phyloP scores from a whole-genome alignment of 2,797 vertebrate genomes.

The Urocyon cinereoargenteus region DNA sequence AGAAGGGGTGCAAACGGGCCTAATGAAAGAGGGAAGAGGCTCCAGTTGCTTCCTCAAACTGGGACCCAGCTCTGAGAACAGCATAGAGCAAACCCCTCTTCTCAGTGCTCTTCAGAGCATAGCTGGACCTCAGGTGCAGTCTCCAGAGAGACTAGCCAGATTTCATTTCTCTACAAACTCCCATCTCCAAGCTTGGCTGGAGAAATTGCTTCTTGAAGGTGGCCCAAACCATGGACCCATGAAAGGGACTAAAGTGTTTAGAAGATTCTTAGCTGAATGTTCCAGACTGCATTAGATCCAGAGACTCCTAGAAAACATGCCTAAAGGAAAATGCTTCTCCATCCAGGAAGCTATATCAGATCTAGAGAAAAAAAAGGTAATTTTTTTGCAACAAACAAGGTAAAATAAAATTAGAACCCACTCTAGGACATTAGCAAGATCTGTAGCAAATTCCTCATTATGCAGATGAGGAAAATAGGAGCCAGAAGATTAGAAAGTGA shows the following conservation, averaged over 20 bases:
- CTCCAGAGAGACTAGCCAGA: not conserved
- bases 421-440: not conserved
- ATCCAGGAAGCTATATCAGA: not conserved
- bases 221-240: not conserved
- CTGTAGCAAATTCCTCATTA: not conserved
- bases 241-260: not conserved
- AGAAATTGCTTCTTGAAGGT: not conserved
- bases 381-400: not conserved
- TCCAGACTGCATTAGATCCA: not conserved
- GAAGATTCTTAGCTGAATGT: not conserved
- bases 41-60: not conserved
- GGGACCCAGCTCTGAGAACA: not conserved
- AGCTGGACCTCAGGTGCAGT: not conserved
- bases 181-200: not conserved
- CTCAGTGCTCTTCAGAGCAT: not conserved
- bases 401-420: constrained; percentile 19
- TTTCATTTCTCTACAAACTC: not conserved
- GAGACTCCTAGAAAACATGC: not conserved
- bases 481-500: not conserved
- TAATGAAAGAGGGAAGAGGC: not conserved
- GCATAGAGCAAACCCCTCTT: not conserved
- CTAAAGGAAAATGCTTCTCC: not conserved
- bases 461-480: not conserved
- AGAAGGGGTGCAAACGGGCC: not conserved
- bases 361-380: not conserved